Base-by-base conservation (phyloP, 2,888 invertebrate genomes). In the Deroplatys truncata region DNA sequence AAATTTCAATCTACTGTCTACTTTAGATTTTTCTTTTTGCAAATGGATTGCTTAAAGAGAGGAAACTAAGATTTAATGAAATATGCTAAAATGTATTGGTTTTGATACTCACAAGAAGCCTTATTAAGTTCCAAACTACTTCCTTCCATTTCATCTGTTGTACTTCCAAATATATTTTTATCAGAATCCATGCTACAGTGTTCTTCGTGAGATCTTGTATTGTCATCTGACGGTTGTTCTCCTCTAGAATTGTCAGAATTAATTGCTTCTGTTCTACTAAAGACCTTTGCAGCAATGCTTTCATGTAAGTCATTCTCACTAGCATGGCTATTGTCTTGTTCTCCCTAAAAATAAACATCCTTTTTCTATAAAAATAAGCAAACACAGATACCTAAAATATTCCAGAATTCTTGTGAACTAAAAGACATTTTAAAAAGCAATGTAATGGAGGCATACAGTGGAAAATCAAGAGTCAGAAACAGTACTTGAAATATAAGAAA, bases 61-160 rank as follows among this genome's bases (percentile, higher is more conserved):
- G 1, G 43, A 13, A 43, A 43, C 43, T 43, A 43, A 13, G 2
- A 43, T 43, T 43, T 43, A 7, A 43, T 13, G 10, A 13, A 43
- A 43, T 72, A 72, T 72, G 20, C 7, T 72, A 20, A 72, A 72
- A 72, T 72, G 1, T 0, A 43, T 43, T 43, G 20, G 2, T 20
- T 20, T 84, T 1, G 20, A 8, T 56, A 90, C 90, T 90, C 35
- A 90, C 90, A 86, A 35, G 90, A 31, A 20, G 90, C 29, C 31
- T 90, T 90, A 3, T 85, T 56, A 35, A 89, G 88, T 83, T 90
- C 88, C 72, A 31, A 49, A 83, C 88, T 89, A 25, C 43, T 85
- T n/a, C 89, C 82, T 86, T 88, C 88, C 72, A 84, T 72, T 15
- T 88, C n/a, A 28, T 90, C 90, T 28, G 35, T 43, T 4, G 28